Percentiles rank a stretch among this genome's conserved stretches.
phyloP scores from a whole-genome alignment of 2,888 invertebrate species.

The Gerris lacustris region DNA sequence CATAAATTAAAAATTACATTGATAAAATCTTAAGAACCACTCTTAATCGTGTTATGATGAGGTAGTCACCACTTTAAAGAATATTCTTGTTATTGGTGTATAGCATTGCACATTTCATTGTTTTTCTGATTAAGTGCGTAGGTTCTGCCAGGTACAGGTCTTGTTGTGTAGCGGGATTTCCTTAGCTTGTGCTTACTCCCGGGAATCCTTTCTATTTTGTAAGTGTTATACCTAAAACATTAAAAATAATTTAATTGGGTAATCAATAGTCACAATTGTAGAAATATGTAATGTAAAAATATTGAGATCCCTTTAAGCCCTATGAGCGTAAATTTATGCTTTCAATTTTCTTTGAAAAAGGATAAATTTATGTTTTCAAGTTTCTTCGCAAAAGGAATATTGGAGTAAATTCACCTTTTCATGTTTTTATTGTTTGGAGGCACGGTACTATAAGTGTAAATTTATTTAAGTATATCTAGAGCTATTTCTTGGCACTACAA shows the following conservation, averaged over 20 bases:
- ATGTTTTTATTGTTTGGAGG: too few relatives aligned
- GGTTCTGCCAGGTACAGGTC: conserved; percentile 52
- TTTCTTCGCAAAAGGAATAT: too few relatives aligned
- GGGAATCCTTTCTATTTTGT: conserved; percentile 52
- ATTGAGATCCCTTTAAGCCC: not conserved
- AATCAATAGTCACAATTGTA: not conserved
- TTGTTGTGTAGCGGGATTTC: conserved; percentile 44
- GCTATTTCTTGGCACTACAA: too few relatives aligned
- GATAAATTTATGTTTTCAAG: too few relatives aligned
- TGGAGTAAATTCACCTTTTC: too few relatives aligned
- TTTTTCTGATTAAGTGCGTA: conserved; percentile 65
- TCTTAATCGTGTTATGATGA: not conserved
- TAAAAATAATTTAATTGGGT: conserved; percentile 13
- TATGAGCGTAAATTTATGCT: not conserved
- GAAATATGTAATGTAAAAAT: not conserved
- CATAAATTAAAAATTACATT: conserved; percentile 11
- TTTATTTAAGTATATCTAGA: too few relatives aligned
- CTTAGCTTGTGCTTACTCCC: conserved; percentile 49
- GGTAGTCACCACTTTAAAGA: conserved; percentile 14
- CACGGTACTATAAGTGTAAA: too few relatives aligned
- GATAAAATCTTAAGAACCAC: not conserved
- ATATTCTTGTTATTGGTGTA: conserved; percentile 31
- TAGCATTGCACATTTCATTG: conserved; percentile 55
- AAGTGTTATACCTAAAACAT: conserved; percentile 45
- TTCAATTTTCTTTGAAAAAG: too few relatives aligned